Conservation (phyloP, 2,113 vertebrate genomes). For the Varanus komodoensis region DNA sequence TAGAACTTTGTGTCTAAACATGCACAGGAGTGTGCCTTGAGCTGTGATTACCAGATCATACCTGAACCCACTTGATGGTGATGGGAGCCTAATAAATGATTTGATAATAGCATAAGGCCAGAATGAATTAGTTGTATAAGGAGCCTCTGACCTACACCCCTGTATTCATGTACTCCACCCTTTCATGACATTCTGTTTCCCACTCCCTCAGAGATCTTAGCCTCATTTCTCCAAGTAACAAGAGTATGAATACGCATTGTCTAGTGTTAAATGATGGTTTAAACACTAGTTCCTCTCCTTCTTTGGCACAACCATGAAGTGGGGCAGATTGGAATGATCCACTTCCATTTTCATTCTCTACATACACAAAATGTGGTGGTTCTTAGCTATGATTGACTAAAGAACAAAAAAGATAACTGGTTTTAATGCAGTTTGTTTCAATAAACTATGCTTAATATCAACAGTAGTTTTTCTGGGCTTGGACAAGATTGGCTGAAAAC, state of each 20-base stretch:
- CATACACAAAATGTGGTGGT: background rate
- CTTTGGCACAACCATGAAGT: background rate
- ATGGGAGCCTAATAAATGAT: background rate
- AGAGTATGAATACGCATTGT: background rate
- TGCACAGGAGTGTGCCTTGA: background rate
- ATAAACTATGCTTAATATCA: background rate
- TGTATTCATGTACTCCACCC: background rate
- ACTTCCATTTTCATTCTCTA: background rate
- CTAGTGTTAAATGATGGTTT: background rate
- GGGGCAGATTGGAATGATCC: background rate
- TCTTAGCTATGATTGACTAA: background rate
- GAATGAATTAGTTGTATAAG: background rate
- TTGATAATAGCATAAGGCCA: background rate
- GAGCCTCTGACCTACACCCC: background rate
- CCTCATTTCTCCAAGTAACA: background rate
- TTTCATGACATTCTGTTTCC: background rate
- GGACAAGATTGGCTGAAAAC: background rate
- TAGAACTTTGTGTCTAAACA: too few relatives aligned
- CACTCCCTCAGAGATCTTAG: background rate
- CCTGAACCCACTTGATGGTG: background rate
- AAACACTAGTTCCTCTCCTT: background rate
- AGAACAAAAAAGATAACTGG: background rate
- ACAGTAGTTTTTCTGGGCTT: background rate
- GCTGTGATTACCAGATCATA: background rate
- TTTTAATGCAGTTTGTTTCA: background rate